Conservation (phyloP, 2,888 invertebrate genomes). For the Temnothorax ravouxi region DNA sequence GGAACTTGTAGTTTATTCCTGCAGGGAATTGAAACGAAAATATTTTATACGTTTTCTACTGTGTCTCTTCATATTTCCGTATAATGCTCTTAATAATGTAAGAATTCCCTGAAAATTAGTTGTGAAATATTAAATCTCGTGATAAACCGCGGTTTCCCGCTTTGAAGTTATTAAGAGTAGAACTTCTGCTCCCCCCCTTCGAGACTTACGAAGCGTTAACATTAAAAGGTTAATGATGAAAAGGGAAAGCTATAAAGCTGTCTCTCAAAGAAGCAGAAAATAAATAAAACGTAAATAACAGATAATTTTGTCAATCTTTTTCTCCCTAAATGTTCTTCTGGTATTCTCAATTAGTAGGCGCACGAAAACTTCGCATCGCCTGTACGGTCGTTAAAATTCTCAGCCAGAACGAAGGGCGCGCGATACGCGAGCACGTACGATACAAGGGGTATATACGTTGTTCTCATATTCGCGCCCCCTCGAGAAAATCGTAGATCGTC, state of each 20-base stretch:
- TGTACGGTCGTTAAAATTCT: constrained; percentile 42
- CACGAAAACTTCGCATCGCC: constrained; percentile 2
- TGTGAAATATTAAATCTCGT: constrained; percentile 20
- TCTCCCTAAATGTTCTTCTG: neutral
- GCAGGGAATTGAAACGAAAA: constrained; percentile 37
- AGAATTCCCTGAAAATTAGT: constrained; percentile 17
- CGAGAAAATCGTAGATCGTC: constrained; percentile 56
- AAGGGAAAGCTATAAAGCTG: constrained; percentile 16
- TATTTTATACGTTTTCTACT: constrained; percentile 26
- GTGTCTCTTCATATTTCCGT: constrained; percentile 22
- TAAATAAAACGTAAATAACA: neutral
- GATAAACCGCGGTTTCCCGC: neutral
- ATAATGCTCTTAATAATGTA: constrained; percentile 23
- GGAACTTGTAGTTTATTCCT: constrained; percentile 40
- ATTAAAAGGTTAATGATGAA: constrained; percentile 12
- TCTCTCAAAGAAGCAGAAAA: neutral
- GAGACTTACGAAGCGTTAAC: constrained; percentile 22
- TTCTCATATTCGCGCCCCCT: constrained; percentile 44
- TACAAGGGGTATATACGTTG: constrained; percentile 29
- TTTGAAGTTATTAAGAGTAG: constrained; percentile 6
- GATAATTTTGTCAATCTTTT: neutral
- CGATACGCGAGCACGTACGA: constrained; percentile 23
- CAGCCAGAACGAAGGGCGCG: neutral
- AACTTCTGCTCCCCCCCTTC: constrained; percentile 28
- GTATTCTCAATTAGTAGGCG: constrained; percentile 7